A percentile compares a stretch with the other conserved stretches of the same genome.
phyloP scores from a whole-genome alignment of 2,797 vertebrate species.

The Allobates femoralis region DNA sequence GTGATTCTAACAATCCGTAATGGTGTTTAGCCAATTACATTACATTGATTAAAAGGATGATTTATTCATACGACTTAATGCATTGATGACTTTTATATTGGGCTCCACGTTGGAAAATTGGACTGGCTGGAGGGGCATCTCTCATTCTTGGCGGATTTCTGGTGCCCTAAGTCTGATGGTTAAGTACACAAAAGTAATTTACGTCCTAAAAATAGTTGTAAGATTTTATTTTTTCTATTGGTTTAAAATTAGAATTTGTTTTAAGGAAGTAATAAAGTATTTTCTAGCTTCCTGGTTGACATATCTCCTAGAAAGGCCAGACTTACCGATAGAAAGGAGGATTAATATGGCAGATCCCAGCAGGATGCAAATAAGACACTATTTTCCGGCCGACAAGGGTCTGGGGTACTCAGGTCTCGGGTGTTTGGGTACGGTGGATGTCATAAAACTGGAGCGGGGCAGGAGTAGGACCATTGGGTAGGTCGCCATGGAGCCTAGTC shows the following conservation, averaged over 20 bases:
- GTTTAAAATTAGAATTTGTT: not conserved
- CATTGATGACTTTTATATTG: constrained; percentile 53
- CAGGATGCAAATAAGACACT: too few relatives aligned
- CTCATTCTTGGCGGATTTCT: constrained; percentile 20
- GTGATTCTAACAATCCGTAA: constrained; percentile 47
- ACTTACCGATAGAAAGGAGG: too few relatives aligned
- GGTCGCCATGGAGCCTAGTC: too few relatives aligned
- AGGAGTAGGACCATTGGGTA: too few relatives aligned
- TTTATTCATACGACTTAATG: constrained; percentile 60
- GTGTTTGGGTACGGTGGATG: too few relatives aligned
- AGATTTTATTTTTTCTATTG: not conserved
- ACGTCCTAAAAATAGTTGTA: constrained; percentile 16
- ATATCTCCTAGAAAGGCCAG: not conserved
- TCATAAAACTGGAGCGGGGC: too few relatives aligned
- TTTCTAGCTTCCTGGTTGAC: not conserved
- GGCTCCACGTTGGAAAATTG: constrained; percentile 40
- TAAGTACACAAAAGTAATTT: constrained; percentile 36
- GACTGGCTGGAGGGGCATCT: constrained; percentile 8
- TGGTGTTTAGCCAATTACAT: constrained; percentile 57
- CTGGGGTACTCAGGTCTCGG: too few relatives aligned
- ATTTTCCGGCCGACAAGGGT: too few relatives aligned
- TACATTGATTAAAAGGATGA: constrained; percentile 47
- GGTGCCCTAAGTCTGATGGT: constrained; percentile 11
- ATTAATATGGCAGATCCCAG: too few relatives aligned
- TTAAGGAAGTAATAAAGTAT: not conserved